These are phyloP conservation scores for Peromyscus polionotus DNA, from an alignment of 2,113 vertebrate genomes.

Conservation along the genomic window DNA sequence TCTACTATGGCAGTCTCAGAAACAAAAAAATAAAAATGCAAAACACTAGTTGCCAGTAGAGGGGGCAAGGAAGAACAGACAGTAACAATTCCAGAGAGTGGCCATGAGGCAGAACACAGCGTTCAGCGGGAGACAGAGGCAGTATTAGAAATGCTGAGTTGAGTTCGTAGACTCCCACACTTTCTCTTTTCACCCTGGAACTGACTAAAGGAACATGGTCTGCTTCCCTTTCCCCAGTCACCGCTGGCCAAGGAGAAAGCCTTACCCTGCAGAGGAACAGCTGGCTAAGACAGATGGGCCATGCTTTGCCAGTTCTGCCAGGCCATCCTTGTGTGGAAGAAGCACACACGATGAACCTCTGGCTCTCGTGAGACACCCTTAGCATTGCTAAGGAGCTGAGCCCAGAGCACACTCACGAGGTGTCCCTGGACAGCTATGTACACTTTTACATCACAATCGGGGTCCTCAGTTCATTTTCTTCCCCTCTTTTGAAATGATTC, in stretches of 20 bases:
- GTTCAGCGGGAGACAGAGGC: not conserved
- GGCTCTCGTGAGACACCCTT: not conserved
- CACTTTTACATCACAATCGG: not conserved
- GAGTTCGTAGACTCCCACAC: no score
- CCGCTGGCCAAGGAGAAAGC: not conserved
- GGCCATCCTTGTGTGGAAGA: not conserved
- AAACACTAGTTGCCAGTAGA: not conserved
- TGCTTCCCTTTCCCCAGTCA: not conserved
- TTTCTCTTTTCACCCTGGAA: not conserved
- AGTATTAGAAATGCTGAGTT: not conserved
- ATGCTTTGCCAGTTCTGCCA: not conserved
- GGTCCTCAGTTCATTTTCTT: accelerated
- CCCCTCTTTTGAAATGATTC: not conserved
- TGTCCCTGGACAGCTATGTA: not conserved
- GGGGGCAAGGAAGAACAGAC: not conserved
- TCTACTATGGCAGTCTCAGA: not conserved
- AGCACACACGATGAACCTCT: not conserved
- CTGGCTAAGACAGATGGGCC: not conserved
- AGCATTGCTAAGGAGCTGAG: not conserved
- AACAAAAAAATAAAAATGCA: not conserved
- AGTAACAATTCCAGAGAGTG: no score
- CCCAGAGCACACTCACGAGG: not conserved
- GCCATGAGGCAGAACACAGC: accelerated
- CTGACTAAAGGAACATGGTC: not conserved
- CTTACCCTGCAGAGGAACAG: not conserved